Evolutionary conservation across 2,797 vertebrate species (phyloP).

Genomic region (Ammospiza maritima): DNA sequence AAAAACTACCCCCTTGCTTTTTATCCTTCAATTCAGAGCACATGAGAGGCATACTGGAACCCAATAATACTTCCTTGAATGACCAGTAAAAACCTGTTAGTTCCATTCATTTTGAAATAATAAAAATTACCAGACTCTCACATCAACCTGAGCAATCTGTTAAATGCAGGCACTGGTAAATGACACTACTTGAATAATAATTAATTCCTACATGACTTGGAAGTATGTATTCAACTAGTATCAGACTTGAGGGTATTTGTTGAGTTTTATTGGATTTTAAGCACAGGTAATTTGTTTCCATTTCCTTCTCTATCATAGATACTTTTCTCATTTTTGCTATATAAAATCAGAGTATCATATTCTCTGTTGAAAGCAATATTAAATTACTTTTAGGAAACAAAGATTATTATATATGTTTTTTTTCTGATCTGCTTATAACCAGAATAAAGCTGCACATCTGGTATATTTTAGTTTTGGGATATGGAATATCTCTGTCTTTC

Average conservation of each 20-base stretch:
- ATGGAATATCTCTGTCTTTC: slow-evolving; percentile 73
- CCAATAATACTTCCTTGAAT: slow-evolving; percentile 75
- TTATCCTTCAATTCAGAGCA: slow-evolving; percentile 75
- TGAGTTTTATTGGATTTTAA: slow-evolving; percentile 68
- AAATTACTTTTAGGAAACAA: slow-evolving; percentile 75
- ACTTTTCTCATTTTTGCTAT: slow-evolving; percentile 68
- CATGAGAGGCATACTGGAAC: slow-evolving; percentile 57
- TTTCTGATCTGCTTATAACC: slow-evolving; percentile 69
- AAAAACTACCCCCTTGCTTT: slow-evolving; percentile 73
- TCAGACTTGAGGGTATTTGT: slow-evolving; percentile 34
- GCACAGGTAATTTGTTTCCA: slow-evolving; percentile 68
- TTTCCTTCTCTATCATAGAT: slow-evolving; percentile 71
- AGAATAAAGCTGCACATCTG: slow-evolving; percentile 78
- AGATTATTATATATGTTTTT: slow-evolving; percentile 70
- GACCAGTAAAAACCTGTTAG: slow-evolving; percentile 72
- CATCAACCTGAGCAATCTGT: slow-evolving; percentile 61
- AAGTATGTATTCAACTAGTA: slow-evolving; percentile 41
- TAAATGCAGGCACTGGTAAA: slow-evolving; percentile 64
- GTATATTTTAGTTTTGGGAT: slow-evolving; percentile 78
- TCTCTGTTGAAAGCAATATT: slow-evolving; percentile 78
- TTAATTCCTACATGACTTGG: slow-evolving; percentile 62
- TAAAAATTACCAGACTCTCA: slow-evolving; percentile 56
- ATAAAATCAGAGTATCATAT: slow-evolving; percentile 70
- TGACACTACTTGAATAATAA: slow-evolving; percentile 65
- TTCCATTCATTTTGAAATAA: slow-evolving; percentile 71